Percentiles rank a stretch among this genome's conserved stretches.
These are phyloP conservation scores for Anastrepha obliqua DNA, from an alignment of 1,140 invertebrate genomes.

Conservation along the genomic window DNA sequence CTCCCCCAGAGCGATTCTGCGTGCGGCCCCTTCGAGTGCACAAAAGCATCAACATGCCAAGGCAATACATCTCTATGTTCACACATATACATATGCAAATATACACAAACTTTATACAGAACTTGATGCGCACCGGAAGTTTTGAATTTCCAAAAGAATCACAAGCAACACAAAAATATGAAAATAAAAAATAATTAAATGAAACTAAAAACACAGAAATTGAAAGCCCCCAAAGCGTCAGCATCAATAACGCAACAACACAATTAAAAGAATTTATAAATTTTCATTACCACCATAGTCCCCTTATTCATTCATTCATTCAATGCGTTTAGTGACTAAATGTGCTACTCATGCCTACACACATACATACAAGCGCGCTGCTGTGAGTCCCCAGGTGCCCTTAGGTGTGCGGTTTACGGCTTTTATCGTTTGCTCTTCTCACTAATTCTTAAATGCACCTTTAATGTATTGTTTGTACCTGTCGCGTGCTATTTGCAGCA, in stretches of 20 bases:
- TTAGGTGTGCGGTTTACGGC: background rate
- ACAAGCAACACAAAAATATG: background rate
- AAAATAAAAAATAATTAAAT: background rate
- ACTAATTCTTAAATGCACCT: no score
- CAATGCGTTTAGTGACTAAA: background rate
- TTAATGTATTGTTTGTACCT: background rate
- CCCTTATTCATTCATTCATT: background rate
- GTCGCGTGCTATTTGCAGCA: background rate
- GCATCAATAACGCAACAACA: constrained; percentile 16
- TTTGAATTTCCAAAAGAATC: constrained; percentile 28
- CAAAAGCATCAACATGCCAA: no score
- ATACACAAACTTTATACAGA: background rate
- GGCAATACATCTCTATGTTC: background rate
- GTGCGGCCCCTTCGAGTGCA: background rate
- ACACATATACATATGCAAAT: background rate
- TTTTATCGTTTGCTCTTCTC: background rate
- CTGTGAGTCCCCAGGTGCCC: background rate
- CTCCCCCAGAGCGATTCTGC: background rate
- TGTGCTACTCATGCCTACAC: background rate
- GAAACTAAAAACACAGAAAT: background rate
- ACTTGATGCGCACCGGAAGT: constrained; percentile 38
- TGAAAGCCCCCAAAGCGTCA: constrained; percentile 2
- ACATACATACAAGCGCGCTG: background rate
- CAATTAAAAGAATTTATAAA: background rate
- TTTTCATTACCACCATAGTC: background rate